These are phyloP conservation scores for Lepidocyrtinus sp. DNA, from an alignment of 2,888 invertebrate genomes.

Conservation along the genomic window DNA sequence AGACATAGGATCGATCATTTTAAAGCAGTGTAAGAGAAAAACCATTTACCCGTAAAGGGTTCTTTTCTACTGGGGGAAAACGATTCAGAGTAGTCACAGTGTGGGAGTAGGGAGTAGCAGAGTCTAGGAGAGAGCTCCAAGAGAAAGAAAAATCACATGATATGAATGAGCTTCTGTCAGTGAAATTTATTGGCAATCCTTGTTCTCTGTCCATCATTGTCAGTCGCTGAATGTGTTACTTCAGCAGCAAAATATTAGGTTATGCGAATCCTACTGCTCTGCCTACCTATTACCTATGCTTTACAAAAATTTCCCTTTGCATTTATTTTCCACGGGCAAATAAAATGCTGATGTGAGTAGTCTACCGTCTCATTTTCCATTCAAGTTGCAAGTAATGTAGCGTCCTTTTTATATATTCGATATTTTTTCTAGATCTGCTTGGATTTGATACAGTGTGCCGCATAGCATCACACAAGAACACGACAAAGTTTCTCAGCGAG, in stretches of 20 bases:
- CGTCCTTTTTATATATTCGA: background rate
- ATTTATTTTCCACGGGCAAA: conserved; percentile 11
- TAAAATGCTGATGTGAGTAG: too few relatives aligned
- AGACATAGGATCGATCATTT: conserved; percentile 12
- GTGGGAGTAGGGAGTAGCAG: conserved; percentile 3
- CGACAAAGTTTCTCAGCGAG: too few relatives aligned
- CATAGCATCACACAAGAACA: background rate
- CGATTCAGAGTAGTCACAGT: too few relatives aligned
- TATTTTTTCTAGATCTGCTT: background rate
- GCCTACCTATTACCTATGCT: background rate
- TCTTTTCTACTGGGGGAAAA: too few relatives aligned
- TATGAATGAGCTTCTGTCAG: conserved; percentile 60
- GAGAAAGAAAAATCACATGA: conserved; percentile 56
- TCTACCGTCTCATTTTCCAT: too few relatives aligned
- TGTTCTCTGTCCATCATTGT: conserved; percentile 61
- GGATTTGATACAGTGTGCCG: background rate
- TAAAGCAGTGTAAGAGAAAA: too few relatives aligned
- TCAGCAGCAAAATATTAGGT: background rate
- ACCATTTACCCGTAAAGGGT: too few relatives aligned
- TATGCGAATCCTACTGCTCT: background rate
- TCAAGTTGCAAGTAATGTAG: background rate
- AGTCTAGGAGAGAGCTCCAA: conserved; percentile 15
- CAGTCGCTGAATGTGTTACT: conserved; percentile 39
- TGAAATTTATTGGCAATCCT: conserved; percentile 62
- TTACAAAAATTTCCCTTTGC: background rate